Percentiles rank a stretch among this genome's conserved stretches.
Conservation (phyloP, 2,888 invertebrate species). For the Sphaeridia pumilis region DNA sequence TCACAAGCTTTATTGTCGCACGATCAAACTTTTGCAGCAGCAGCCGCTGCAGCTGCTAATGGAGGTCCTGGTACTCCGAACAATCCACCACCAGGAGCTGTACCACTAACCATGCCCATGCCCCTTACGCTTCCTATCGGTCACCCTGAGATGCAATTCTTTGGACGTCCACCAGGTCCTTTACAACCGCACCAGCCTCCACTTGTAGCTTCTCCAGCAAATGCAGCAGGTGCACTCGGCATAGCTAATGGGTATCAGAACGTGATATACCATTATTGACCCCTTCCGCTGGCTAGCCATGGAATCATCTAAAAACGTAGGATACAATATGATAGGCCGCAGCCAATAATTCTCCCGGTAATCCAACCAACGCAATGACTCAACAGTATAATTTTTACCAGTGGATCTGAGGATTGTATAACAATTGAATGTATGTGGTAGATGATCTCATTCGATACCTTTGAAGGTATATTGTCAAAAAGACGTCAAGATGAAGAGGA, state of each 20-base stretch:
- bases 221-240: constrained; percentile 23
- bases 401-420: too few relatives aligned
- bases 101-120: not conserved
- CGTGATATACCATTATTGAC: constrained; percentile 35
- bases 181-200: constrained; percentile 11
- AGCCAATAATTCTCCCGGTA: too few relatives aligned
- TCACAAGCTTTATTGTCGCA: constrained; percentile 23
- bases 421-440: too few relatives aligned
- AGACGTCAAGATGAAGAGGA: too few relatives aligned
- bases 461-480: too few relatives aligned
- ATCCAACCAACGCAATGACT: too few relatives aligned
- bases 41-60: not conserved
- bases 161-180: constrained; percentile 20
- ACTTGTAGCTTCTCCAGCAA: constrained; percentile 17
- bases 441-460: too few relatives aligned
- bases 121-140: not conserved
- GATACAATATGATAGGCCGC: too few relatives aligned
- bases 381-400: too few relatives aligned
- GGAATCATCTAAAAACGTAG: too few relatives aligned
- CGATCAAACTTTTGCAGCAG: constrained; percentile 20
- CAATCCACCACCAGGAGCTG: not conserved
- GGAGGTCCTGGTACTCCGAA: not conserved
- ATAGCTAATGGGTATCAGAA: constrained; percentile 34
- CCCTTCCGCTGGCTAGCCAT: too few relatives aligned
- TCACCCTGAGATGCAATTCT: constrained; percentile 13